Evolutionary conservation across 2,888 invertebrate species (phyloP).

Genomic region (Scelioninae gen. 2): DNA sequence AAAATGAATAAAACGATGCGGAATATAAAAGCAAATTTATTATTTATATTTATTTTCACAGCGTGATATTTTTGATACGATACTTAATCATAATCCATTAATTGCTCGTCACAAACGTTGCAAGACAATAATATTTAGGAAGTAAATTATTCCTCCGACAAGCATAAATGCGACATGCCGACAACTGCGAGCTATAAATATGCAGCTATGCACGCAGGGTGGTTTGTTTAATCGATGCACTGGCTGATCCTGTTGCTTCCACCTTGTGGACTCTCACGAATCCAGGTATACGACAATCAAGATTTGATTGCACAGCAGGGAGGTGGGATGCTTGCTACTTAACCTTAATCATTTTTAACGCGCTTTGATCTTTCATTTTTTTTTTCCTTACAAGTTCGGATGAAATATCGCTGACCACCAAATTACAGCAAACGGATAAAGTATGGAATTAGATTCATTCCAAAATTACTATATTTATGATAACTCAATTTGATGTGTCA

Average conservation of each 20-base stretch:
- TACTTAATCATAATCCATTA: background rate
- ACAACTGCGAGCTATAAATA: slow-evolving; percentile 39
- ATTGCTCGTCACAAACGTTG: background rate
- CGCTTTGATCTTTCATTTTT: no score
- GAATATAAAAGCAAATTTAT: no score
- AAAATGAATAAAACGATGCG: no score
- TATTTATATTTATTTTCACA: no score
- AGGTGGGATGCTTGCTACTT: slow-evolving; percentile 3
- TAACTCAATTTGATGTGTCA: no score
- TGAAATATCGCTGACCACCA: no score
- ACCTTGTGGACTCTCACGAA: slow-evolving; percentile 63
- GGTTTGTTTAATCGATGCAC: slow-evolving; percentile 74
- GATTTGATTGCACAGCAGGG: slow-evolving; percentile 28
- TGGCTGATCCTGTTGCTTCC: slow-evolving; percentile 66
- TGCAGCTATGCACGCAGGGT: slow-evolving; percentile 61
- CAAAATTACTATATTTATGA: no score
- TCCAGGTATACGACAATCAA: slow-evolving; percentile 35
- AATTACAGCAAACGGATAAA: no score
- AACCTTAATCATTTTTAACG: slow-evolving; percentile 12
- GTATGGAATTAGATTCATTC: no score
- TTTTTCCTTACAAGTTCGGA: no score
- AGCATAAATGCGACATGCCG: slow-evolving; percentile 25
- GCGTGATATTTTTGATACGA: no score
- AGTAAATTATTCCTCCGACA: slow-evolving; percentile 7
- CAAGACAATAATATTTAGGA: slow-evolving; percentile 42